Evolutionary conservation across 2,888 invertebrate genomes (phyloP).

Genomic region (Zygogramma bicolorata): DNA sequence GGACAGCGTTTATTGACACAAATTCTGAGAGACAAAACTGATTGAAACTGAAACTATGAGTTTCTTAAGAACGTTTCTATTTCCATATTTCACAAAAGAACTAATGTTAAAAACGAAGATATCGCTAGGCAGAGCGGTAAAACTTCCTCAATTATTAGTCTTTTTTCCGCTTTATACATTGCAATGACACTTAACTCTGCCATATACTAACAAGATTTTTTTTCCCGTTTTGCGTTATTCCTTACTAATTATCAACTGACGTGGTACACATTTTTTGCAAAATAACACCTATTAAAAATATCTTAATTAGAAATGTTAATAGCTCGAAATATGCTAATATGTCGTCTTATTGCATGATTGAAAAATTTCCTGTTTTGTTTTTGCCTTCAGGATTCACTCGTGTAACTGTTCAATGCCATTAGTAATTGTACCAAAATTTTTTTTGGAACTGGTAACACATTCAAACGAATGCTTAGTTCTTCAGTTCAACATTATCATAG

Average conservation of each 20-base stretch:
- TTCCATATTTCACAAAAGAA: no score
- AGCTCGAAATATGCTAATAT: constrained; percentile 14
- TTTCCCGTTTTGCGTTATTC: background rate
- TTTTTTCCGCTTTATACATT: no score
- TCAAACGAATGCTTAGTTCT: background rate
- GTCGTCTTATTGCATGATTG: background rate
- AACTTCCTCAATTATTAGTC: no score
- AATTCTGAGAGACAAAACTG: no score
- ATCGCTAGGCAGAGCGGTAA: no score
- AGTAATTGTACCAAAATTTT: background rate
- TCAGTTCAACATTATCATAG: background rate
- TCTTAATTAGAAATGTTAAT: constrained; percentile 8
- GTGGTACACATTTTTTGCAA: background rate
- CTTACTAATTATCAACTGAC: background rate
- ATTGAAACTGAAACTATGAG: no score
- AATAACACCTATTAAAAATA: background rate
- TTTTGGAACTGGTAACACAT: background rate
- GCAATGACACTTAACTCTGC: no score
- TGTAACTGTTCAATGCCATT: background rate
- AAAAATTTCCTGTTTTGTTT: background rate
- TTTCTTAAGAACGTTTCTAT: no score
- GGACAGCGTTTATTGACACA: no score
- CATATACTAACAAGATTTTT: no score
- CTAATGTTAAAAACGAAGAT: no score
- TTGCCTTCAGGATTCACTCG: background rate